These are phyloP conservation scores for Schizotus pectinicornis DNA, from an alignment of 2,888 invertebrate genomes.

Conservation along the genomic window DNA sequence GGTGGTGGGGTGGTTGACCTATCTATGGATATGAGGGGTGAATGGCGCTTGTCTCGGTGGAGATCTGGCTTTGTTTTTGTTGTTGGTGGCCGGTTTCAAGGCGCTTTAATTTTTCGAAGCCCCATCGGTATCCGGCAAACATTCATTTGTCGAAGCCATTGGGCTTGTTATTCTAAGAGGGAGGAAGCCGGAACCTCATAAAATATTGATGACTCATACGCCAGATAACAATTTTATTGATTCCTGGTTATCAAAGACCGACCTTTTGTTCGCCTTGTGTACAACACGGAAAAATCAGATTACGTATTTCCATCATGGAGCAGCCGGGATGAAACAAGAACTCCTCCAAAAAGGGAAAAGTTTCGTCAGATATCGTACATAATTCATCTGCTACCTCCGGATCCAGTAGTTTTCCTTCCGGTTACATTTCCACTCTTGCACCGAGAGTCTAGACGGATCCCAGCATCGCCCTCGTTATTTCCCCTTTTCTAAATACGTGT, in stretches of 20 bases:
- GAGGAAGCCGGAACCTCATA: slow-evolving; percentile 16
- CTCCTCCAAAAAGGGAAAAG: slow-evolving; percentile 36
- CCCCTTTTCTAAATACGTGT: slow-evolving; percentile 41
- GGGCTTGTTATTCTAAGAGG: slow-evolving; percentile 12
- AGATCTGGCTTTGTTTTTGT: too few relatives aligned
- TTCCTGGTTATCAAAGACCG: slow-evolving; percentile 23
- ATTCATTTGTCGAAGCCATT: not conserved
- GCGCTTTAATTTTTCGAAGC: too few relatives aligned
- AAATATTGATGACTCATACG: slow-evolving; percentile 31
- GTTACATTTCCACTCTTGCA: slow-evolving; percentile 56
- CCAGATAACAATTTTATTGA: slow-evolving; percentile 26
- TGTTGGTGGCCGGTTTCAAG: too few relatives aligned
- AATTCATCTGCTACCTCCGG: slow-evolving; percentile 58
- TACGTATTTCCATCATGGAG: slow-evolving; percentile 28
- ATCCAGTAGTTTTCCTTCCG: slow-evolving; percentile 58
- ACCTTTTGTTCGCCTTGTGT: slow-evolving; percentile 27
- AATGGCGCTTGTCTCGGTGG: too few relatives aligned
- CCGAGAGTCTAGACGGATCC: slow-evolving; percentile 43
- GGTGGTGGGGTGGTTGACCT: too few relatives aligned
- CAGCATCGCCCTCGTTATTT: slow-evolving; percentile 31
- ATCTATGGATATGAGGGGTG: too few relatives aligned
- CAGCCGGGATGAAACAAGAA: slow-evolving; percentile 26
- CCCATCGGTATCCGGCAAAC: too few relatives aligned
- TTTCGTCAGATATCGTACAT: slow-evolving; percentile 55
- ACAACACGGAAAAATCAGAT: slow-evolving; percentile 31